Conservation (phyloP, 92 coral and sea anemone species). For the Chrysogorgia sp. region DNA sequence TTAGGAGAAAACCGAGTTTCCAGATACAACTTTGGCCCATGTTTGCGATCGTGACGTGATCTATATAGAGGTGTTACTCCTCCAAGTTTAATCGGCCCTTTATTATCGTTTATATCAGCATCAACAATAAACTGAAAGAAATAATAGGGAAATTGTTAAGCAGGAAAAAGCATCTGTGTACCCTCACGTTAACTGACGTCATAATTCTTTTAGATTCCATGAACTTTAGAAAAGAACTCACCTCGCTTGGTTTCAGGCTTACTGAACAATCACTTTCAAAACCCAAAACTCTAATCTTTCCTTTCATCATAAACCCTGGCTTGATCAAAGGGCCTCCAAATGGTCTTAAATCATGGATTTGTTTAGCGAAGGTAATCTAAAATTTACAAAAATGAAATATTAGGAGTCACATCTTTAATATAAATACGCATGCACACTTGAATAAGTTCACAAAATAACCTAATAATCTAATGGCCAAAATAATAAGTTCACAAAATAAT, state of each 20-base stretch:
- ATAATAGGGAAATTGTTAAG: not conserved
- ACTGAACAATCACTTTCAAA: slow-evolving; percentile 78
- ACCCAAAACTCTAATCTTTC: slow-evolving; percentile 81
- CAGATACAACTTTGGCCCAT: slow-evolving; percentile 71
- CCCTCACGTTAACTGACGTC: not conserved
- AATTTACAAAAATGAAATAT: not conserved
- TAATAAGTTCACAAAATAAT: too few relatives aligned
- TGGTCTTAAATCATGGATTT: slow-evolving; percentile 64
- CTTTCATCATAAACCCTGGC: slow-evolving; percentile 77
- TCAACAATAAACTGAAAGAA: slow-evolving; percentile 75
- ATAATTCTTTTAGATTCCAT: not conserved
- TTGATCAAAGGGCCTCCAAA: slow-evolving; percentile 73
- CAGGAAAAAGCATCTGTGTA: not conserved
- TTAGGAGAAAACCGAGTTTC: slow-evolving; percentile 81
- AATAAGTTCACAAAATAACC: too few relatives aligned
- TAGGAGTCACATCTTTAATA: too few relatives aligned
- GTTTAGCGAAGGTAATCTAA: slow-evolving; percentile 80
- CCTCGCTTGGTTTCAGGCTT: slow-evolving; percentile 76
- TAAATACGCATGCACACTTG: not conserved
- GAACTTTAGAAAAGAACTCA: not conserved
- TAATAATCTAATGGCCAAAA: too few relatives aligned
- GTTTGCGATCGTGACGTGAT: slow-evolving; percentile 37
- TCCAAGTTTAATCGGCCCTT: slow-evolving; percentile 52
- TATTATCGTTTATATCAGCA: slow-evolving; percentile 68
- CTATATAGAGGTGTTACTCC: slow-evolving; percentile 63